Conservation (phyloP, 2,888 invertebrate species). For the Tetragonisca angustula region DNA sequence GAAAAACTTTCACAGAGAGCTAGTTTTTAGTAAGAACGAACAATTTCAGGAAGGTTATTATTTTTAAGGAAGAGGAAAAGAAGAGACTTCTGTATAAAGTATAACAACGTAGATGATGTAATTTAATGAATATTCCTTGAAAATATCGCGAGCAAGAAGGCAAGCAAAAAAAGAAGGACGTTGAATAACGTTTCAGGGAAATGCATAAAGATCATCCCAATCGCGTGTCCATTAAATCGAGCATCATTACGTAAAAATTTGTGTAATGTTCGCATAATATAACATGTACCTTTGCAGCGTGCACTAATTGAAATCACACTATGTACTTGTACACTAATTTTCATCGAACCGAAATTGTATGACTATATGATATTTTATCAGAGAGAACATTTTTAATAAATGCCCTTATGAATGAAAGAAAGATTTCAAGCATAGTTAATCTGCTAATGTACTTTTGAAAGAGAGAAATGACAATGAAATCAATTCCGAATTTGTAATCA, state of each 20-base stretch:
- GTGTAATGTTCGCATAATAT: slow-evolving; percentile 29
- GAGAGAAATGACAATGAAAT: no score
- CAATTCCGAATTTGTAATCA: no score
- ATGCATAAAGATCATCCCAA: slow-evolving; percentile 29
- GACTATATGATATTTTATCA: no score
- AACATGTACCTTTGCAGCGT: slow-evolving; percentile 3
- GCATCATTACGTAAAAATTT: slow-evolving; percentile 55
- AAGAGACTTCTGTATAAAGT: background rate
- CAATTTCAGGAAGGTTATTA: background rate
- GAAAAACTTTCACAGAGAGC: no score
- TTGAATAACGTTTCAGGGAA: slow-evolving; percentile 26
- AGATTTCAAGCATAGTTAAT: no score
- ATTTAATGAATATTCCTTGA: slow-evolving; percentile 3
- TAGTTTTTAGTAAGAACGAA: no score
- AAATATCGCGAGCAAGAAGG: background rate
- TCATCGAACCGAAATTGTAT: background rate
- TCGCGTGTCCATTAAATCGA: background rate
- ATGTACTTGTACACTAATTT: background rate
- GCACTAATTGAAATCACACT: background rate
- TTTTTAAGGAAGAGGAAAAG: background rate
- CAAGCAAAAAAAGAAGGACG: background rate
- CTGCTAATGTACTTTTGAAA: no score
- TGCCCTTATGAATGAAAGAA: no score
- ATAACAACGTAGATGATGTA: background rate
- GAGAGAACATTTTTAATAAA: no score